These are phyloP conservation scores for Mamestra brassicae DNA, from an alignment of 2,888 invertebrate genomes.

Conservation along the genomic window DNA sequence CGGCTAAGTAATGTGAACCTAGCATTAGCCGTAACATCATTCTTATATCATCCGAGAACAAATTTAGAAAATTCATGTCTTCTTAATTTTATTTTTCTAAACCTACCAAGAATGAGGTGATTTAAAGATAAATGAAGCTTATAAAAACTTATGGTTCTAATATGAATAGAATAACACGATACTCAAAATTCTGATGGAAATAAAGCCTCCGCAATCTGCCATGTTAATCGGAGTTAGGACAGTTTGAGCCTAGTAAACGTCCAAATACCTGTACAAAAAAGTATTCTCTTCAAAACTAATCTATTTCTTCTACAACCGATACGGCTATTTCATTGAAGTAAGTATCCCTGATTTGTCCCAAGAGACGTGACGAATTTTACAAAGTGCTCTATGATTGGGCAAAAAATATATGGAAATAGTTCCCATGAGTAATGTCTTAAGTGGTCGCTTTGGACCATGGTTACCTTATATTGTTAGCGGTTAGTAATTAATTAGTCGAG, in stretches of 20 bases:
- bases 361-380: conserved; percentile 23
- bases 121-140: no score
- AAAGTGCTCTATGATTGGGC: conserved; percentile 52
- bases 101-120: no score
- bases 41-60: no score
- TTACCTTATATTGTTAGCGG: conserved; percentile 13
- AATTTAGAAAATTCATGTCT: no score
- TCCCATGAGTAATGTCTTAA: conserved; percentile 31
- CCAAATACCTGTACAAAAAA: not conserved
- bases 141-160: no score
- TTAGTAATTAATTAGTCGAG: conserved; percentile 41
- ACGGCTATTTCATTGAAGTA: conserved; percentile 4
- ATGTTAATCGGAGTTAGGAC: not conserved
- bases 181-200: no score
- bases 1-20: no score
- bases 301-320: not conserved
- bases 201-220: not conserved
- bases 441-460: conserved; percentile 20
- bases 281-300: not conserved
- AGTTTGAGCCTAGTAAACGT: not conserved
- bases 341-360: conserved; percentile 29
- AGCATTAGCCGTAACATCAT: no score
- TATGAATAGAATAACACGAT: no score
- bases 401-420: conserved; percentile 33
- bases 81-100: no score